Conservation (phyloP, 2,888 invertebrate genomes). For the Ryuthela nishihirai region DNA sequence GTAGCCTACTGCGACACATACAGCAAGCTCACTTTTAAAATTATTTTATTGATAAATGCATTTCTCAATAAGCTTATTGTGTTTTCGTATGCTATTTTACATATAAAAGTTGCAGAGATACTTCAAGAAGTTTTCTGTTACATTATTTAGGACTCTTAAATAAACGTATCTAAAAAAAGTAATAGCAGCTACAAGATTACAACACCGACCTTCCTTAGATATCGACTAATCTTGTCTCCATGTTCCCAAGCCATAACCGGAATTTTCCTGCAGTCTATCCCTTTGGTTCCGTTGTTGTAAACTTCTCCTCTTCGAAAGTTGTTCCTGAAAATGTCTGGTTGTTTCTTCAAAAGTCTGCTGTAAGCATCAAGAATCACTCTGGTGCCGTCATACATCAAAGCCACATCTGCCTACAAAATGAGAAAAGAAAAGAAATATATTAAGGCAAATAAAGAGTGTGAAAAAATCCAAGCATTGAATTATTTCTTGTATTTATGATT, state of each 20-base stretch:
- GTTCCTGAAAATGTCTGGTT: constrained; percentile 74
- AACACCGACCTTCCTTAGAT: constrained; percentile 68
- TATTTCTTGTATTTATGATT: no score
- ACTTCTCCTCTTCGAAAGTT: constrained; percentile 57
- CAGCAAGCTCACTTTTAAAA: no score
- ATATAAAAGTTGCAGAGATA: no score
- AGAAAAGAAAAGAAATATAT: no score
- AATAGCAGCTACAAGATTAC: background rate
- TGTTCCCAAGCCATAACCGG: constrained; percentile 90
- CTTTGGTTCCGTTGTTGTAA: constrained; percentile 66
- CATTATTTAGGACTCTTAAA: no score
- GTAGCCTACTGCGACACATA: no score
- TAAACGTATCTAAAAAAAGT: background rate
- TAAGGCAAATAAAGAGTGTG: no score
- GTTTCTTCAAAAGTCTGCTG: constrained; percentile 77
- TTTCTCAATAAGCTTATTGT: no score
- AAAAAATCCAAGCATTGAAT: no score
- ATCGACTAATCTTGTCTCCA: constrained; percentile 82
- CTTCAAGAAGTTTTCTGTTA: no score
- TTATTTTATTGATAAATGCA: no score
- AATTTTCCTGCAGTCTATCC: constrained; percentile 81
- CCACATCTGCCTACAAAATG: constrained; percentile 74
- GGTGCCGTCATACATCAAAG: constrained; percentile 92
- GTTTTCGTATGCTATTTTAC: no score
- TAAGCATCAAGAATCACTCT: constrained; percentile 88